Conservation (phyloP, 2,888 invertebrate species). For the Andrena camellia region DNA sequence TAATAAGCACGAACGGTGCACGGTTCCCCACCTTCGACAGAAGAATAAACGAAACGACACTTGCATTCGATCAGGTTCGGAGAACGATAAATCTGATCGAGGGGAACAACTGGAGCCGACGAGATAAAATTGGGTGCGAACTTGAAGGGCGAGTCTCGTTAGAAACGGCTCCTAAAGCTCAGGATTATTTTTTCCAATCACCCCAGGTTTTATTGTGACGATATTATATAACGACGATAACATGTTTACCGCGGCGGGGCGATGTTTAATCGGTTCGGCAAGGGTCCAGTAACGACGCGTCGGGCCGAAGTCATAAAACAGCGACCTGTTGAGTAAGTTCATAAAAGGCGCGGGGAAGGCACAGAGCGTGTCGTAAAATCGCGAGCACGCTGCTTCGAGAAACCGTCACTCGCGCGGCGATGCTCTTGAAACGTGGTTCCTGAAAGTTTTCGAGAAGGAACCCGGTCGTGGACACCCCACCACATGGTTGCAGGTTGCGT, state of each 20-base stretch:
- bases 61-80: background rate
- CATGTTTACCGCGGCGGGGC: background rate
- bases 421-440: slow-evolving; percentile 33
- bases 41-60: background rate
- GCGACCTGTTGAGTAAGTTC: slow-evolving; percentile 59
- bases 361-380: slow-evolving; percentile 46
- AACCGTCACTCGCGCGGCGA: slow-evolving; percentile 11
- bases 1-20: background rate
- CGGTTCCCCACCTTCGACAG: background rate
- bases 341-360: background rate
- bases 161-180: background rate
- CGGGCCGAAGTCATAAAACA: slow-evolving; percentile 15
- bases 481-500: slow-evolving; percentile 73
- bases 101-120: background rate
- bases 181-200: background rate
- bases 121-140: background rate
- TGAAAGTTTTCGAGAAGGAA: slow-evolving; percentile 52
- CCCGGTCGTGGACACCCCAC: slow-evolving; percentile 54
- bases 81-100: background rate
- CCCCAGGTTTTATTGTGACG: background rate
- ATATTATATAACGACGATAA: background rate
- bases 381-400: slow-evolving; percentile 24
- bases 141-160: background rate
- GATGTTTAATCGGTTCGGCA: background rate
- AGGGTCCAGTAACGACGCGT: slow-evolving; percentile 6